A percentile compares a stretch with the other conserved stretches of the same genome.
These are phyloP conservation scores for Palloptera scutellata DNA, from an alignment of 2,888 invertebrate species.

Conservation along the genomic window DNA sequence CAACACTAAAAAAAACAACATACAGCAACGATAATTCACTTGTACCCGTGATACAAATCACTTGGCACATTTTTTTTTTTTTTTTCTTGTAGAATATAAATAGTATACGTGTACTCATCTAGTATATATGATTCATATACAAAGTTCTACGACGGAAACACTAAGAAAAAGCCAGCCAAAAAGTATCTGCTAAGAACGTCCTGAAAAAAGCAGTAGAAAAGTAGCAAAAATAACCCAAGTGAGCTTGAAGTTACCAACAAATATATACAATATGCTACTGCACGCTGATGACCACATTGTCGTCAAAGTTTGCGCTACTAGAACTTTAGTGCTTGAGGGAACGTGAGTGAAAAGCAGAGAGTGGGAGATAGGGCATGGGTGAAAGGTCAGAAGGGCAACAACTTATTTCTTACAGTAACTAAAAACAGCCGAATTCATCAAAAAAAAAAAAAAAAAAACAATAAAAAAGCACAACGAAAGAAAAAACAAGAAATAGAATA, in stretches of 20 bases:
- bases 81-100: too few relatives aligned
- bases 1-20: neutral
- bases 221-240: neutral
- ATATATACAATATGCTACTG: too few relatives aligned
- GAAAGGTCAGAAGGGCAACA: too few relatives aligned
- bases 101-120: too few relatives aligned
- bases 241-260: neutral
- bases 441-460: too few relatives aligned
- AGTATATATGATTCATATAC: neutral
- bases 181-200: neutral
- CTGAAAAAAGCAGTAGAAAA: neutral
- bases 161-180: neutral
- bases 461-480: too few relatives aligned
- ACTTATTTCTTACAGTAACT: too few relatives aligned
- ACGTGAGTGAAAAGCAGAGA: too few relatives aligned
- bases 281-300: constrained; percentile 24
- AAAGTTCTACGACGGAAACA: constrained; percentile 1
- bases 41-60: constrained; percentile 10
- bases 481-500: too few relatives aligned
- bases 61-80: neutral
- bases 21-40: neutral
- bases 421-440: too few relatives aligned
- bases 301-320: neutral
- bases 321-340: too few relatives aligned
- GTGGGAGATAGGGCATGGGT: too few relatives aligned